A percentile compares a stretch with the other conserved stretches of the same genome.
These are phyloP conservation scores for Lepidurus couesii DNA, from an alignment of 1,140 invertebrate genomes.

Conservation along the genomic window DNA sequence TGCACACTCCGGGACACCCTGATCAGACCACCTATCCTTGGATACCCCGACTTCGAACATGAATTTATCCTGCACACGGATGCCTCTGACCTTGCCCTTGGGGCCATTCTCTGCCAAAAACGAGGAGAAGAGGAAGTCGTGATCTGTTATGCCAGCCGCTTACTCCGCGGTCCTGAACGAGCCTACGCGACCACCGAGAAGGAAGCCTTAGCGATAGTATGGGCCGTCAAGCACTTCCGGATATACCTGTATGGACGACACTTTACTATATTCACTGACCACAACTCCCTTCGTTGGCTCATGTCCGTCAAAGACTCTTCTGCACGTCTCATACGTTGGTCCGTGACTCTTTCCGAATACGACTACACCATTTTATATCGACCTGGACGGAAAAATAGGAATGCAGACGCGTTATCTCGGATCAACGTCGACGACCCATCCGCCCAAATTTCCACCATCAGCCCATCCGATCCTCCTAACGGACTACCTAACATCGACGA, in stretches of 20 bases:
- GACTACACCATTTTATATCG: conserved; percentile 39
- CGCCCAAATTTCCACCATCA: no score
- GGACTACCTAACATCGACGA: no score
- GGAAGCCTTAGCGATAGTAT: conserved; percentile 46
- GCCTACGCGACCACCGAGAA: conserved; percentile 44
- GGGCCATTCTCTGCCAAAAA: conserved; percentile 39
- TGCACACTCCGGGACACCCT: conserved; percentile 40
- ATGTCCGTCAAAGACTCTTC: conserved; percentile 40
- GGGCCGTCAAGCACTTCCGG: conserved; percentile 41
- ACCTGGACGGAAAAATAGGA: conserved; percentile 26
- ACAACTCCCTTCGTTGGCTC: conserved; percentile 44
- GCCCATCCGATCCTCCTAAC: no score
- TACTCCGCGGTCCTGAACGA: conserved; percentile 41
- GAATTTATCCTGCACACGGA: conserved; percentile 37
- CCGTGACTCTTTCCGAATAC: conserved; percentile 38
- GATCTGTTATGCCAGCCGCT: conserved; percentile 46
- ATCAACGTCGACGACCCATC: no score
- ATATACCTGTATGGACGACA: conserved; percentile 43
- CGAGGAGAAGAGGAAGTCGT: conserved; percentile 41
- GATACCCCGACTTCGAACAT: conserved; percentile 42
- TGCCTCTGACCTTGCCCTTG: conserved; percentile 39
- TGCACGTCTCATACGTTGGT: conserved; percentile 40
- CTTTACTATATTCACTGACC: conserved; percentile 46
- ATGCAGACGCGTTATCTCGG: no score
- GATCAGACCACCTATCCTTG: conserved; percentile 35